A percentile compares a stretch with the other conserved stretches of the same genome.
Conservation (phyloP, 2,888 invertebrate genomes). For the Troides oblongomaculatus region DNA sequence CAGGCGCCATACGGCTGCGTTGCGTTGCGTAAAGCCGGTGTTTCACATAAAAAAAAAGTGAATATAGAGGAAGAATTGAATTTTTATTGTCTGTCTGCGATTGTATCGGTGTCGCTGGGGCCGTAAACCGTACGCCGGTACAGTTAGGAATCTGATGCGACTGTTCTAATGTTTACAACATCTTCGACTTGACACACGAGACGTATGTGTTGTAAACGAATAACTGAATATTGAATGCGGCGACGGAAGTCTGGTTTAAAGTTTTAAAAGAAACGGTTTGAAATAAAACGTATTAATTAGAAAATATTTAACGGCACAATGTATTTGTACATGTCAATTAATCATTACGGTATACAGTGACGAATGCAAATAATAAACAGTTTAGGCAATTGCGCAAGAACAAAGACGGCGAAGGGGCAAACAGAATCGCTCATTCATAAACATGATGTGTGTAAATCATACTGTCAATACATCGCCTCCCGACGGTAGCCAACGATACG, state of each 20-base stretch:
- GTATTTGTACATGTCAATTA: no score
- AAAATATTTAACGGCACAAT: no score
- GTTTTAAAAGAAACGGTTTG: no score
- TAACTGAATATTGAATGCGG: slow-evolving; percentile 2
- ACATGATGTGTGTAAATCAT: slow-evolving; percentile 22
- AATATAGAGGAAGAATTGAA: slow-evolving; percentile 55
- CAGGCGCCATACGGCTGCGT: slow-evolving; percentile 46
- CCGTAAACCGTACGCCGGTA: slow-evolving; percentile 50
- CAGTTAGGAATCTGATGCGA: slow-evolving; percentile 70
- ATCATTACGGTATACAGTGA: no score
- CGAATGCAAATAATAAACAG: no score
- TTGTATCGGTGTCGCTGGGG: slow-evolving; percentile 52
- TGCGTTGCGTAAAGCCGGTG: slow-evolving; percentile 36
- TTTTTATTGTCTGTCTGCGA: slow-evolving; percentile 57
- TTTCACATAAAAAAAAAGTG: slow-evolving; percentile 50
- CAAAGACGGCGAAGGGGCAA: slow-evolving; percentile 6
- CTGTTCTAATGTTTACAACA: slow-evolving; percentile 38
- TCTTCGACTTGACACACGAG: slow-evolving; percentile 45
- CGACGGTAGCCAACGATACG: slow-evolving; percentile 57
- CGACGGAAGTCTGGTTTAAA: neutral
- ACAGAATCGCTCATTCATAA: slow-evolving; percentile 21
- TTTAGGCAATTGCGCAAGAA: neutral
- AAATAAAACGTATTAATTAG: no score
- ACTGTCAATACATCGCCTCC: slow-evolving; percentile 43
- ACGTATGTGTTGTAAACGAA: slow-evolving; percentile 1